Percentiles rank a stretch among this genome's conserved stretches.
Evolutionary conservation across 2,113 vertebrate genomes (phyloP).

Genomic region (Circaetus gallicus): DNA sequence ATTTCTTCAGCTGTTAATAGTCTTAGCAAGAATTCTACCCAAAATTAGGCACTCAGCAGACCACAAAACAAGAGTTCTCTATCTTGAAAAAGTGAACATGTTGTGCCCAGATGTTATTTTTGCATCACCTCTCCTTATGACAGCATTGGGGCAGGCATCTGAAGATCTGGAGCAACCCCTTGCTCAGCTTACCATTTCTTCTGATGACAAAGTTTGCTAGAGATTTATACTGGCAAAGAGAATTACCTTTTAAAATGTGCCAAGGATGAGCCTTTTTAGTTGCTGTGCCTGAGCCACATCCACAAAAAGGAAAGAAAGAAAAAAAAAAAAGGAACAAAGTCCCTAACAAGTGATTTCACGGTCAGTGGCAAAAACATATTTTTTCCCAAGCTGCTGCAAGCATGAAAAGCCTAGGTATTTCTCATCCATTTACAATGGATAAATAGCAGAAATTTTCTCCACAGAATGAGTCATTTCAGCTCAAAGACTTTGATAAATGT

Average conservation of each 20-base stretch:
- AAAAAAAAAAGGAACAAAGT: neutral
- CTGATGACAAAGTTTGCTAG: neutral
- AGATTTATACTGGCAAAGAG: neutral
- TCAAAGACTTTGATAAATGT: neutral
- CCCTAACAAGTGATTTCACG: neutral
- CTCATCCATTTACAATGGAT: neutral
- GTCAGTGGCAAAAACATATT: neutral
- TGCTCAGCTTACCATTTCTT: neutral
- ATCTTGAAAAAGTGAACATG: fast-evolving
- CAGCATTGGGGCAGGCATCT: neutral
- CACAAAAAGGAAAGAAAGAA: too few relatives aligned
- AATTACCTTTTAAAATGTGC: neutral
- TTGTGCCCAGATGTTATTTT: neutral
- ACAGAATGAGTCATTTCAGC: neutral
- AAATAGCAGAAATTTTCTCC: neutral
- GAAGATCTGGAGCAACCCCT: neutral
- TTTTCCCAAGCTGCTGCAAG: neutral
- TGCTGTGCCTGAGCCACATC: neutral
- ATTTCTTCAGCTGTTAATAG: neutral
- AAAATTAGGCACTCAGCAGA: neutral
- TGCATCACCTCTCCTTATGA: neutral
- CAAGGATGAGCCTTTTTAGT: neutral
- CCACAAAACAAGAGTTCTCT: neutral
- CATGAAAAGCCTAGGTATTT: neutral
- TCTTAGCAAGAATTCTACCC: neutral